Evolutionary conservation across 92 coral and sea anemone species (phyloP).

Genomic region (Heteractis magnifica): DNA sequence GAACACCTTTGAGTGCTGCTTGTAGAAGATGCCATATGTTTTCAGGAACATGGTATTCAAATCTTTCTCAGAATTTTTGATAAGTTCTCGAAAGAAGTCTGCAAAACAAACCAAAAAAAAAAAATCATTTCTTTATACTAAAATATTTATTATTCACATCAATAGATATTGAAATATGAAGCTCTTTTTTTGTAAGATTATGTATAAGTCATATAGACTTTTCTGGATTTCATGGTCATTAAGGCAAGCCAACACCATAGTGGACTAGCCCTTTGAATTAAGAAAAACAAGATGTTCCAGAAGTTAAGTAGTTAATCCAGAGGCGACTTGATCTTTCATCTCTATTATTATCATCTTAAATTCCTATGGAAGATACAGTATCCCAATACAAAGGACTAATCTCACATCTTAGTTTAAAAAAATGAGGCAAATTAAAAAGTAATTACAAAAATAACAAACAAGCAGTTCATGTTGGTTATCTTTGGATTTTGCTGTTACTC

Average conservation of each 20-base stretch:
- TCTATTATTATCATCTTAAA: not conserved
- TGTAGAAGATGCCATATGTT: slow-evolving; percentile 52
- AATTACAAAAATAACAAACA: not conserved
- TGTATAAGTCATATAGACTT: not conserved
- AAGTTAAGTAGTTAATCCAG: slow-evolving; percentile 6
- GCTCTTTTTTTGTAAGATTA: no score
- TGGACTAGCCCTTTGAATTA: not conserved
- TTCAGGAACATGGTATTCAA: slow-evolving; percentile 47
- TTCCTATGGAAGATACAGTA: not conserved
- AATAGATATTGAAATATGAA: no score
- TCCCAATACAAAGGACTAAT: not conserved
- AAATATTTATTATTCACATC: no score
- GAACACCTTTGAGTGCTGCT: slow-evolving; percentile 59
- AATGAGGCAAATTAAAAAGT: not conserved
- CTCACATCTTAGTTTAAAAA: not conserved
- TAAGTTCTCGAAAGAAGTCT: slow-evolving; percentile 59
- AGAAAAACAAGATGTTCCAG: not conserved
- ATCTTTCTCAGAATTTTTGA: slow-evolving; percentile 62
- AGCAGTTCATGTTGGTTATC: not conserved
- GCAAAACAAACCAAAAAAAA: slow-evolving; percentile 3
- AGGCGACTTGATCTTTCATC: not conserved
- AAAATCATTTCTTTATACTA: not conserved
- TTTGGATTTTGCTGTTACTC: not conserved
- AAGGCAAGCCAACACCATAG: not conserved
- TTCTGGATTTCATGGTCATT: no score